Evolutionary conservation across 92 coral and sea anemone genomes (phyloP).

Genomic region (Palythoa grandis): DNA sequence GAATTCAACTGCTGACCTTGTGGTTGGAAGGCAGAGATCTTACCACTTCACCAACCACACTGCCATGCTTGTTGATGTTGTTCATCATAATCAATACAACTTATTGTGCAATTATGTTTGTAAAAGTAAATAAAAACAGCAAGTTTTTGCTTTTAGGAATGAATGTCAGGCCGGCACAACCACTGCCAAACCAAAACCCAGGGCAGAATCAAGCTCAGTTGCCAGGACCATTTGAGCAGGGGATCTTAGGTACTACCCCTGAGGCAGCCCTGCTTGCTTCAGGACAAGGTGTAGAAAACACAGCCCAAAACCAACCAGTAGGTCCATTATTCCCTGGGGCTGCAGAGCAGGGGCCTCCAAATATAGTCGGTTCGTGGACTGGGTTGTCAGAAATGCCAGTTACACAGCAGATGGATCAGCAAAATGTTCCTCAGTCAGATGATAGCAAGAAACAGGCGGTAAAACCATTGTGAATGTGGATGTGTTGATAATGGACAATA

Average conservation of each 20-base stretch:
- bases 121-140: too few species aligned
- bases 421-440: conserved; percentile 15
- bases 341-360: conserved; percentile 35
- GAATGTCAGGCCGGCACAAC: conserved; percentile 28
- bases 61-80: too few species aligned
- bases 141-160: conserved; percentile 4
- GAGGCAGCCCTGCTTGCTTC: conserved; percentile 26
- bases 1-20: too few species aligned
- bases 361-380: conserved; percentile 14
- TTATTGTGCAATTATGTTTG: too few species aligned
- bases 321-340: conserved; percentile 15
- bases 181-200: conserved; percentile 23
- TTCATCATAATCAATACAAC: too few species aligned
- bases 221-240: conserved; percentile 39
- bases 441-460: conserved; percentile 37
- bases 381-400: conserved; percentile 1
- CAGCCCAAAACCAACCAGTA: conserved; percentile 32
- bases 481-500: conserved; percentile 8
- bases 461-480: not conserved
- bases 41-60: too few species aligned
- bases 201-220: not conserved
- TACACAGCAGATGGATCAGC: conserved; percentile 12
- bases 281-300: conserved; percentile 10
- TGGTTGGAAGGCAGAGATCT: too few species aligned
- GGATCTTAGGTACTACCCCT: conserved; percentile 14